phyloP scores from a whole-genome alignment of 2,888 invertebrate genomes.

The Lasioglossum leucozonium region DNA sequence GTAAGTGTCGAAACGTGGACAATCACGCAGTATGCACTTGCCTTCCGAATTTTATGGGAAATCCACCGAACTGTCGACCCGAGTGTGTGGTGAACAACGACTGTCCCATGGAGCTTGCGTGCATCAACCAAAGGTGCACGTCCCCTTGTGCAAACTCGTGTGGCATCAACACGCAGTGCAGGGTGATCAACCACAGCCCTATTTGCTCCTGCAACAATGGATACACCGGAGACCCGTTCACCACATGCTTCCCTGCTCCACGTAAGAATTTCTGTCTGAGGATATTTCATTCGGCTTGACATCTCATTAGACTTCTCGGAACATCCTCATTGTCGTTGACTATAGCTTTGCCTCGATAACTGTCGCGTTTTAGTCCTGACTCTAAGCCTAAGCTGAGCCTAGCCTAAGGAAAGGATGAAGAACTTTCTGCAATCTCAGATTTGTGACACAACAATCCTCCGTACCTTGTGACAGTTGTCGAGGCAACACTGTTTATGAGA shows the following conservation, averaged over 20 bases:
- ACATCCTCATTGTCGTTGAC: neutral
- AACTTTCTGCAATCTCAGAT: neutral
- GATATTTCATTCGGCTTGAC: neutral
- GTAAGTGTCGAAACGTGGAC: conserved; percentile 89
- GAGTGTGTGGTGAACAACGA: conserved; percentile 92
- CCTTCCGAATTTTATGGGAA: conserved; percentile 90
- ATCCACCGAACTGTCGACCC: conserved; percentile 93
- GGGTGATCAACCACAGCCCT: conserved; percentile 92
- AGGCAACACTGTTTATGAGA: neutral
- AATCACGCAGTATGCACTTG: conserved; percentile 93
- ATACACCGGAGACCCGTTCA: conserved; percentile 91
- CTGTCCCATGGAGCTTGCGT: conserved; percentile 92
- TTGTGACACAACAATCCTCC: neutral
- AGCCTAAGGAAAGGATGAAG: neutral
- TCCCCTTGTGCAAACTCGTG: conserved; percentile 93
- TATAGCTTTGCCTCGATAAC: neutral
- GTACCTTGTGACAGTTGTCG: neutral
- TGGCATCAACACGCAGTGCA: conserved; percentile 92
- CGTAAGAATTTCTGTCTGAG: conserved; percentile 61
- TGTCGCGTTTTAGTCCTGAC: neutral
- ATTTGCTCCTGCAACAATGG: conserved; percentile 92
- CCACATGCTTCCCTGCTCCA: conserved; percentile 86
- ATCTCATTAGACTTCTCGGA: neutral
- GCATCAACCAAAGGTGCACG: conserved; percentile 91
- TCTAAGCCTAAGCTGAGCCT: neutral